phyloP scores from a whole-genome alignment of 2,797 vertebrate species.

The Pterois miles region DNA sequence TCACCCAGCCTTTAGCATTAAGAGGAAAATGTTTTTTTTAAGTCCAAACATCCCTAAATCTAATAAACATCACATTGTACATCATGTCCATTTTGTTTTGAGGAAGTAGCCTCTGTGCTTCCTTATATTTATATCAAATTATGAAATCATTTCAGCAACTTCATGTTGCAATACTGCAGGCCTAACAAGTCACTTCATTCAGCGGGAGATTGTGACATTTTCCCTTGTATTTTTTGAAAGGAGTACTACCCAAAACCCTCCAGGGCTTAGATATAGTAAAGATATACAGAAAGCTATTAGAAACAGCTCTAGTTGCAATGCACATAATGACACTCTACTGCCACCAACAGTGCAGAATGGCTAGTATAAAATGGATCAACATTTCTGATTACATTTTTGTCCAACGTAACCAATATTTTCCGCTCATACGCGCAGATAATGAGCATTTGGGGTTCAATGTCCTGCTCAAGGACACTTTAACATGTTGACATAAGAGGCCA shows the following conservation, averaged over 20 bases:
- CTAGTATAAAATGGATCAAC: background rate
- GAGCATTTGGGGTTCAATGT: background rate
- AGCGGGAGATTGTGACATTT: background rate
- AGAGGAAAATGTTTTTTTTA: background rate
- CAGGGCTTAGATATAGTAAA: background rate
- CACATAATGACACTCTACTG: background rate
- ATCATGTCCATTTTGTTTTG: background rate
- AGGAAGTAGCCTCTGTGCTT: constrained; percentile 59
- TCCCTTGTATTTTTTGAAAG: background rate
- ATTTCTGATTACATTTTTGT: background rate
- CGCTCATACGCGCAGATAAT: background rate
- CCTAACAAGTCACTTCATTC: background rate
- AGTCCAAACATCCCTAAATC: constrained; percentile 1
- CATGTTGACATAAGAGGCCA: background rate
- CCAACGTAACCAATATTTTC: background rate
- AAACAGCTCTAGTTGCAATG: background rate
- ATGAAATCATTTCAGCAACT: constrained; percentile 44
- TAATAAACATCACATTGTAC: background rate
- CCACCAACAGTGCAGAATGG: background rate
- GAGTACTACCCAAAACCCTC: constrained; percentile 25
- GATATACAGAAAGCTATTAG: constrained; percentile 2
- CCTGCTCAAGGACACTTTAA: background rate
- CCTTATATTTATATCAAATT: constrained; percentile 42
- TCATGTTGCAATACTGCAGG: constrained; percentile 51
- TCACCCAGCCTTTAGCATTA: background rate